Evolutionary conservation across 1,140 invertebrate genomes (phyloP), one percentile per base, ranked within the genome.

Genomic region (Ylistrum balloti): DNA sequence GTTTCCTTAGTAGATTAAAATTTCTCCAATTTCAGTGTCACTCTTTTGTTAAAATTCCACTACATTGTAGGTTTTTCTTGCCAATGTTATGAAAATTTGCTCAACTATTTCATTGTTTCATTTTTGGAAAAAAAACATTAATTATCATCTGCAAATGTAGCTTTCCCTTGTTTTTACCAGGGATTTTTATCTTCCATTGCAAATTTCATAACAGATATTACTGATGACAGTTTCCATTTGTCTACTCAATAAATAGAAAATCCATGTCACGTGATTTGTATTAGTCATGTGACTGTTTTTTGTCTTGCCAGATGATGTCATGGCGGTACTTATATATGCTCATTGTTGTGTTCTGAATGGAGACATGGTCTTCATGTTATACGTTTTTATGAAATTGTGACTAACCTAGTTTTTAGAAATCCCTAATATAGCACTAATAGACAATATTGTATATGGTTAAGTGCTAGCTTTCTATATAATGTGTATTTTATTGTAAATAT

Each of bases 401-500:
- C 56, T 74, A 74, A 74, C 56, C 56, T 74, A 74, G 56, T 74
- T 74, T 74, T 74, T 74, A 74, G 56, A 74, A 74, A 74, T 74
- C 56, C 56, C 56, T 74, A 28, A 74, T 74, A n/a, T 74, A 74
- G 56, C 56, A 74, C 56, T 74, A 74, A 74, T 74, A 74, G 56
- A 74, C 56, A 74, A 28, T 74, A 74, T 74, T 3, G 17, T 74
- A 74, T 74, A 74, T 74, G 56, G 56, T 74, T 28, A 74, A 74
- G 56, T 74, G 56, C 56, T 74, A 74, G 56, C 56, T 74, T 74
- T 74, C 56, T 74, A 74, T 74, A 74, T 74, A 28, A 74, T 28
- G 56, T 74, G 56, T 74, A 74, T 74, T 74, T 74, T 74, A 74
- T 74, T 74, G 56, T 74, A 74, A 74, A 74, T 74, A 74, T 74